Conservation (phyloP, 1,140 invertebrate genomes). For the Aporrectodea caliginosa region DNA sequence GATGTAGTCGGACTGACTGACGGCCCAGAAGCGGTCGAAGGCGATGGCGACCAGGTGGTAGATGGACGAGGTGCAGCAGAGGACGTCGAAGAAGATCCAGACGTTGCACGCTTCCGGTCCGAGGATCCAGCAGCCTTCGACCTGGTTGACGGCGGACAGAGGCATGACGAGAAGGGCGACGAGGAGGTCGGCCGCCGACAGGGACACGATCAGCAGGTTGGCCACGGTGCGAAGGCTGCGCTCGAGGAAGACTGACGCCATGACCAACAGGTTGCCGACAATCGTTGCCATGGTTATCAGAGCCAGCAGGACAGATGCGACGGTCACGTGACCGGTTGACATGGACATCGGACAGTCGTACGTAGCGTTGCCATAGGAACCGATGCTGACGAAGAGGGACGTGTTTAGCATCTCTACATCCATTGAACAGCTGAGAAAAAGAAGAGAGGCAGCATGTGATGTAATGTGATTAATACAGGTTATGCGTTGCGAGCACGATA, state of each 20-base stretch:
- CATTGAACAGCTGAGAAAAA: too few relatives aligned
- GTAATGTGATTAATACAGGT: too few relatives aligned
- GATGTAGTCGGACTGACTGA: constrained; percentile 76
- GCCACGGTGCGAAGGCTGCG: constrained; percentile 68
- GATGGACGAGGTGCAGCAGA: too few relatives aligned
- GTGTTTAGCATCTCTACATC: too few relatives aligned
- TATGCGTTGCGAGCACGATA: too few relatives aligned
- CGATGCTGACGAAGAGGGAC: too few relatives aligned
- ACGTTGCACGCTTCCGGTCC: constrained; percentile 78
- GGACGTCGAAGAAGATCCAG: constrained; percentile 38
- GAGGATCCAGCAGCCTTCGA: constrained; percentile 28
- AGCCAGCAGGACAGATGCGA: constrained; percentile 18
- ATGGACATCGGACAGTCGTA: too few relatives aligned
- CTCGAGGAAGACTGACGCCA: constrained; percentile 86
- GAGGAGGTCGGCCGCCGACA: constrained; percentile 66
- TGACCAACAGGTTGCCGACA: constrained; percentile 87
- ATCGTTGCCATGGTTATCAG: constrained; percentile 56
- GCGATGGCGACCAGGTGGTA: not conserved
- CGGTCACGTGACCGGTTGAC: too few relatives aligned
- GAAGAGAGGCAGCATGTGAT: too few relatives aligned
- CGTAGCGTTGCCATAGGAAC: too few relatives aligned
- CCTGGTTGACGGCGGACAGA: constrained; percentile 54
- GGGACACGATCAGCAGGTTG: constrained; percentile 65
- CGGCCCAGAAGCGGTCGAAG: constrained; percentile 3
- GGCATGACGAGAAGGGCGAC: constrained; percentile 66